A percentile compares a stretch with the other conserved stretches of the same genome.
Conservation (phyloP, 2,113 vertebrate genomes). For the Capra hircus region DNA sequence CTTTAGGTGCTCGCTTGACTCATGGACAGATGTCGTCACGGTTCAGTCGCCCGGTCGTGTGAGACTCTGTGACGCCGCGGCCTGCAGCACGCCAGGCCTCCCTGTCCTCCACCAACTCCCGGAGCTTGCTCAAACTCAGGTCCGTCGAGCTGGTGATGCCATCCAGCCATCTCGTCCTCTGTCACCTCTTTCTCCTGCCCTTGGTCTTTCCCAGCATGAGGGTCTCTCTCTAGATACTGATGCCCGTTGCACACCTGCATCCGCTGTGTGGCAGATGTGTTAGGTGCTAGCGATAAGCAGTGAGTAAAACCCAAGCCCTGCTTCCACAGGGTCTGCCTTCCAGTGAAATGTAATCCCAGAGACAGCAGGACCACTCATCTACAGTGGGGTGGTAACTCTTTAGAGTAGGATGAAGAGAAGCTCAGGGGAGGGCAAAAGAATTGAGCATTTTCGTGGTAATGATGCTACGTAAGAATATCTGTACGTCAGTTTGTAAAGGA, state of each 20-base stretch:
- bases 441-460: background rate
- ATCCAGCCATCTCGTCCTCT: background rate
- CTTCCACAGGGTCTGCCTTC: background rate
- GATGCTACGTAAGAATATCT: background rate
- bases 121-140: background rate
- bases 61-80: background rate
- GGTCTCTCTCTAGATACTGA: background rate
- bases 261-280: background rate
- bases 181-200: background rate
- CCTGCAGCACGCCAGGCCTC: background rate
- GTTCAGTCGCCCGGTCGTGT: background rate
- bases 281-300: background rate
- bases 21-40: rapidly evolving
- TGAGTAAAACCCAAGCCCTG: background rate
- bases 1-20: background rate
- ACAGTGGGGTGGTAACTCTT: background rate
- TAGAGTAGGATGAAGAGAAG: background rate
- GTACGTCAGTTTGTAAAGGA: background rate
- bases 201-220: background rate
- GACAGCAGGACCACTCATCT: background rate
- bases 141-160: background rate
- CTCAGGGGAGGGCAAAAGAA: background rate
- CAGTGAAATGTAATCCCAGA: background rate
- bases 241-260: background rate
- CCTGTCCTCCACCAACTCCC: background rate